Evolutionary conservation across 2,888 invertebrate species (phyloP).

Genomic region (Sphaerophoria rueppellii): DNA sequence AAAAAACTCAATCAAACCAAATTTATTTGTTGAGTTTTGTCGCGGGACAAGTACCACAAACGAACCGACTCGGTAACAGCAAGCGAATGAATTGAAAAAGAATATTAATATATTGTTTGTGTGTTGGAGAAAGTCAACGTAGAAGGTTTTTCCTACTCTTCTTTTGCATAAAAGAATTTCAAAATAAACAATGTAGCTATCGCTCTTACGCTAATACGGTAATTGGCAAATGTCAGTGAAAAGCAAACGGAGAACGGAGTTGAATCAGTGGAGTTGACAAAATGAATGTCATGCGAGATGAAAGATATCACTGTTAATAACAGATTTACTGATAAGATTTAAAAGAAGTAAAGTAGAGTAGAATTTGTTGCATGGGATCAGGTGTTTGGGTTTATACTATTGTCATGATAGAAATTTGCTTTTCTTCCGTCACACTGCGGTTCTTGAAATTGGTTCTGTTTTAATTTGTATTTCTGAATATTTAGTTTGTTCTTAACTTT

Average conservation of each 20-base stretch:
- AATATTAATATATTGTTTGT: constrained; percentile 51
- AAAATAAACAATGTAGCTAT: constrained; percentile 3
- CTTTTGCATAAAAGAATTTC: background rate
- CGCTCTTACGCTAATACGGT: background rate
- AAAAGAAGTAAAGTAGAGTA: too few relatives aligned
- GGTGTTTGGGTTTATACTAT: too few relatives aligned
- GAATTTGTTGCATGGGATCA: too few relatives aligned
- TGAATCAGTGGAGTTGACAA: background rate
- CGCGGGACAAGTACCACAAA: constrained; percentile 25
- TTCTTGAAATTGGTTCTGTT: too few relatives aligned
- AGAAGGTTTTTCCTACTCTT: constrained; percentile 15
- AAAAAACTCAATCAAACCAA: constrained; percentile 24
- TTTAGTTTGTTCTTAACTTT: too few relatives aligned
- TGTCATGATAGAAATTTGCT: too few relatives aligned
- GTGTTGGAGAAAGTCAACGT: constrained; percentile 25
- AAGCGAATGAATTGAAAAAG: constrained; percentile 28
- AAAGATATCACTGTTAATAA: background rate
- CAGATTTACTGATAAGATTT: too few relatives aligned
- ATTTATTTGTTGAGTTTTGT: background rate
- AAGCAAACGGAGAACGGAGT: background rate
- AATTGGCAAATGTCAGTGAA: constrained; percentile 4
- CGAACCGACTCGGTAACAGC: background rate
- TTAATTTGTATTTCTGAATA: too few relatives aligned
- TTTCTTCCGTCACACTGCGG: too few relatives aligned
- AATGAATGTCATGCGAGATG: background rate